Evolutionary conservation across 2,797 vertebrate species (phyloP), one percentile per base, ranked within the genome.

Genomic region (Rhodeus uyekii): DNA sequence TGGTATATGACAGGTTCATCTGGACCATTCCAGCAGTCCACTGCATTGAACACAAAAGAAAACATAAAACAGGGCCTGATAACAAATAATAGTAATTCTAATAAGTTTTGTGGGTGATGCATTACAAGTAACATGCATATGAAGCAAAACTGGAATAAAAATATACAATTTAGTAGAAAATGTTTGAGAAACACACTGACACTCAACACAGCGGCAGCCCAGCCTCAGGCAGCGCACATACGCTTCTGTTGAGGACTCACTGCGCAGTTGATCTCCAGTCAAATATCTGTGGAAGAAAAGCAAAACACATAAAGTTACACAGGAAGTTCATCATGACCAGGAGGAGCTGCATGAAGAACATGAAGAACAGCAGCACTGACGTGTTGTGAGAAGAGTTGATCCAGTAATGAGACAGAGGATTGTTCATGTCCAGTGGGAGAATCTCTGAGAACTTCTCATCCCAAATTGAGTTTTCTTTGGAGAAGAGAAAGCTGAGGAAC

Each of bases 351-450:
- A 58, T 69, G 13, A 60, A 61, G 46, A 34, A 5, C 72, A 22
- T 77, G 61, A 53, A 34, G 6, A 1, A 42, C n/a, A 12, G 42
- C 68, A 74, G 53, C 60, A 95, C 97, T 96, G 90, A 99, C 98
- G 98, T 99, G 94, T 99, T 99, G 90, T 99, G 98, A 5, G 98
- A 99, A 0, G 98, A 99, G 92, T 92, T 97, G 92, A 99, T 96
- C 98, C 98, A 99, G 91, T 99, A 99, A 83, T 99, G 97, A 1
- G 97, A 99, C 90, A 99, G 87, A 63, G 98, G 98, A 86, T 99
- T 97, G 92, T 98, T 99, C 97, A 99, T 98, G 88, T 98, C 94
- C 89, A 97, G 94, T 27, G 86, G 92, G 76, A 89, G 93, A 84
- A 97, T 93, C 60, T 93, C 91, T 0, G 96, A 96, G 16, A 93